phyloP scores from a whole-genome alignment of 30 jellyfish, hydroid and myxozoan species.

The Hydractinia symbiolongicarpus region DNA sequence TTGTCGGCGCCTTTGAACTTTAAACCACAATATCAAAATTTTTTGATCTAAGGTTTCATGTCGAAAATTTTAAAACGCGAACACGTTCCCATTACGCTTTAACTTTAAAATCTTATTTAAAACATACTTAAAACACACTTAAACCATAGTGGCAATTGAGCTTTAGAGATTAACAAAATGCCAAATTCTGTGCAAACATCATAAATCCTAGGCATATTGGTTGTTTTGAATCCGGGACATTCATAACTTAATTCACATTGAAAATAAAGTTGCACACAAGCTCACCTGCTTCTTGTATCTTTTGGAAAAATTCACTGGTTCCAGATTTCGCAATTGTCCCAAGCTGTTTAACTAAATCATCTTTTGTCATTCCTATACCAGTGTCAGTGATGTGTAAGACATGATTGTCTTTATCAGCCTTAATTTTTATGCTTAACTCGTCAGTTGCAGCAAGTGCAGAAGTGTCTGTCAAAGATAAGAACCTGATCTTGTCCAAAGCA shows the following conservation, averaged over 20 bases:
- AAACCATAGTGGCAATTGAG: too few relatives aligned
- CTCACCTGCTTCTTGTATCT: slow-evolving; percentile 80
- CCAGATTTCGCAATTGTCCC: slow-evolving; percentile 99
- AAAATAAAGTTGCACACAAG: background rate
- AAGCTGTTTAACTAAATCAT: slow-evolving; percentile 89
- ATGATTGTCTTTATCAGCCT: slow-evolving; percentile 85
- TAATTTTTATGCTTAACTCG: slow-evolving; percentile 75
- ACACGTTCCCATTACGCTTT: too few relatives aligned
- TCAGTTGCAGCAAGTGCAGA: slow-evolving; percentile 81
- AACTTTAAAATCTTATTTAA: too few relatives aligned
- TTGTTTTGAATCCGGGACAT: too few relatives aligned
- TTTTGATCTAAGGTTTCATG: too few relatives aligned
- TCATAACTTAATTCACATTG: background rate
- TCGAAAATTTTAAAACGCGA: too few relatives aligned
- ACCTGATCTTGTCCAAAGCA: slow-evolving; percentile 93
- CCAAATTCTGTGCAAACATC: too few relatives aligned
- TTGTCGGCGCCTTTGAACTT: too few relatives aligned
- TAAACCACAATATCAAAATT: too few relatives aligned
- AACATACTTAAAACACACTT: too few relatives aligned
- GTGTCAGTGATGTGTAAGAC: slow-evolving; percentile 90
- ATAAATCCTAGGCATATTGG: too few relatives aligned
- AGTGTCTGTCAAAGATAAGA: slow-evolving; percentile 77
- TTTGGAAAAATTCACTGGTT: slow-evolving; percentile 91
- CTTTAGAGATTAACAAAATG: too few relatives aligned
- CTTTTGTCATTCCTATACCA: slow-evolving; percentile 99